A percentile compares a stretch with the other conserved stretches of the same genome.
These are phyloP conservation scores for Trinorchestia longiramus DNA, from an alignment of 1,140 invertebrate species.

Conservation along the genomic window DNA sequence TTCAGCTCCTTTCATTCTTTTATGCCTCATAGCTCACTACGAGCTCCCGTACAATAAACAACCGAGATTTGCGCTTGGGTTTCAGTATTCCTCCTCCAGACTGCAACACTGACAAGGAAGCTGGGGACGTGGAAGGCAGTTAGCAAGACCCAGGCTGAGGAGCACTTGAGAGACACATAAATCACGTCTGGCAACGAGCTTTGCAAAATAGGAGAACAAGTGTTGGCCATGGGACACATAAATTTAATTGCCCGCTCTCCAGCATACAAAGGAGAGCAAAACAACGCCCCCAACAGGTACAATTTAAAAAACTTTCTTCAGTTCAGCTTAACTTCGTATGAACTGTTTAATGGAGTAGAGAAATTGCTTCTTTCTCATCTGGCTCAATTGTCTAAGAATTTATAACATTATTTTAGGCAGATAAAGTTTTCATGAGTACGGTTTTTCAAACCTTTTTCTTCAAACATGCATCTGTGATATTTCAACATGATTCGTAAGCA, in stretches of 20 bases:
- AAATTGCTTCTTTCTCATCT: neutral
- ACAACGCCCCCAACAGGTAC: constrained; percentile 68
- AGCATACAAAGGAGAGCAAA: constrained; percentile 72
- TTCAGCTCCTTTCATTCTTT: neutral
- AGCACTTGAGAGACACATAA: constrained; percentile 2
- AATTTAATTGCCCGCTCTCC: constrained; percentile 79
- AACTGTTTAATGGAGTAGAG: neutral
- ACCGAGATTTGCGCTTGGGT: neutral
- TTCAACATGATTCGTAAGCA: no score
- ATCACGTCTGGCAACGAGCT: constrained; percentile 37
- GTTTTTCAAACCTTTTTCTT: no score
- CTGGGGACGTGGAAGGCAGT: neutral
- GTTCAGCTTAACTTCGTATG: neutral
- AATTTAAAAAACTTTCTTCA: neutral
- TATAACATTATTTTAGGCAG: no score
- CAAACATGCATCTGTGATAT: no score
- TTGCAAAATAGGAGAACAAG: constrained; percentile 42
- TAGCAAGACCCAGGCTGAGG: neutral
- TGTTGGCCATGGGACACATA: constrained; percentile 3
- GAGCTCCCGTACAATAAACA: neutral
- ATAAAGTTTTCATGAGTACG: no score
- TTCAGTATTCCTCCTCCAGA: neutral
- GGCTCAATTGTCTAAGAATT: neutral
- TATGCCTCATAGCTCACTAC: neutral
- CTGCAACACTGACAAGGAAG: neutral